phyloP scores from a whole-genome alignment of 2,113 vertebrate genomes.

The Megaceryle maxima region DNA sequence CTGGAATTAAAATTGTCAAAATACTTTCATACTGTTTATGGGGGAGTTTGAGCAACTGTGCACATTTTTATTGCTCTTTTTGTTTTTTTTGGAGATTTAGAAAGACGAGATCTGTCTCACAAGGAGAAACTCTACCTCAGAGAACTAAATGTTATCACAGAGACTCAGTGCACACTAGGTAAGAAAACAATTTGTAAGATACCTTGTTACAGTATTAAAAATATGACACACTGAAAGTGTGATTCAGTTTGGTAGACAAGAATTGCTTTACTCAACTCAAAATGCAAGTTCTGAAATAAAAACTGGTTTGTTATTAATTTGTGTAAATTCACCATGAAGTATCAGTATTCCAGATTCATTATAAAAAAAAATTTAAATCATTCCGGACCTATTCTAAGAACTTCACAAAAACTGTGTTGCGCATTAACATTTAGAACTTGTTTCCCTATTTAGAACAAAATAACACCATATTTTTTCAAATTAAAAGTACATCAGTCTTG shows the following conservation, averaged over 20 bases:
- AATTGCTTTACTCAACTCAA: not conserved
- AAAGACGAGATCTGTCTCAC: conserved; percentile 95
- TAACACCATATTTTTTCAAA: not conserved
- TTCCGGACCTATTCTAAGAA: not conserved
- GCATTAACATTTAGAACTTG: not conserved
- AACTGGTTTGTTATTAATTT: not conserved
- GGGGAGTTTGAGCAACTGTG: not conserved
- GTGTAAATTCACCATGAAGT: not conserved
- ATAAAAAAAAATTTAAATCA: not conserved
- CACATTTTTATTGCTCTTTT: not conserved
- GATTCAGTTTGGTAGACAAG: not conserved
- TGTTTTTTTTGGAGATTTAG: conserved; percentile 86
- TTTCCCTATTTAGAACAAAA: not conserved
- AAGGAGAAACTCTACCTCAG: conserved; percentile 97
- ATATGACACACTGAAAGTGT: not conserved
- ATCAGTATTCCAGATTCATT: not conserved
- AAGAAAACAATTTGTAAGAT: conserved; percentile 11
- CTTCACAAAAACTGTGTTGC: not conserved
- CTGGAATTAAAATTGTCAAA: too few species aligned
- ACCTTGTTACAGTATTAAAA: not conserved
- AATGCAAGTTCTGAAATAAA: not conserved
- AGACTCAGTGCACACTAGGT: conserved; percentile 98
- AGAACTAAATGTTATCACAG: conserved; percentile 97
- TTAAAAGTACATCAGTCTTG: not conserved
- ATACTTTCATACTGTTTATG: not conserved